Conservation (phyloP, 2,113 vertebrate genomes). For the Rhegmatorhina hoffmannsi region DNA sequence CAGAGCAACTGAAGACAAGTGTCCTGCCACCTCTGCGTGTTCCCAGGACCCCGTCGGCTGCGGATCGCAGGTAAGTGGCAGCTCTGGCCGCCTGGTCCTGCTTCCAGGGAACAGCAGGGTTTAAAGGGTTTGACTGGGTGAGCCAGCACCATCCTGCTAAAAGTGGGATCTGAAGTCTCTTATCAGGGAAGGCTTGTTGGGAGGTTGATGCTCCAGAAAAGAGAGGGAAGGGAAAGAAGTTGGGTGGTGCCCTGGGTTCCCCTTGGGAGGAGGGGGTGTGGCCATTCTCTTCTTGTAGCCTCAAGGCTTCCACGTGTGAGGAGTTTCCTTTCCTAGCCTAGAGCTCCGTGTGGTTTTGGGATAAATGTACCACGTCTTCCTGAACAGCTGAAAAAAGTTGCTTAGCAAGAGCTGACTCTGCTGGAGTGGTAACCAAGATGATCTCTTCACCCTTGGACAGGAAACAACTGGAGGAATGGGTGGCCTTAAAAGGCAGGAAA, state of each 20-base stretch:
- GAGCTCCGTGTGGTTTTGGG: not conserved
- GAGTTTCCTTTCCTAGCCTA: not conserved
- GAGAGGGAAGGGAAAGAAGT: not conserved
- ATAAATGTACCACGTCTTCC: not conserved
- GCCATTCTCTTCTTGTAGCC: not conserved
- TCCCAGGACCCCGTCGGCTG: not conserved
- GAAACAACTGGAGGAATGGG: constrained; percentile 88
- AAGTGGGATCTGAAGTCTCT: not conserved
- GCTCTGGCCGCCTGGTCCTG: rapidly evolving
- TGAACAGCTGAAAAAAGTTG: not conserved
- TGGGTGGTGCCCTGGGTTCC: not conserved
- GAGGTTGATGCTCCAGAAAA: not conserved
- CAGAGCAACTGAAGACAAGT: rapidly evolving
- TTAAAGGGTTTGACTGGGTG: not conserved
- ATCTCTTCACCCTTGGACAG: constrained; percentile 59
- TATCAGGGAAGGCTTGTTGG: rapidly evolving
- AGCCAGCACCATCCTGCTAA: not conserved
- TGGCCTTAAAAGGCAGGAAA: constrained; percentile 82
- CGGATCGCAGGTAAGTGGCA: constrained; percentile 67
- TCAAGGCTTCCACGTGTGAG: not conserved
- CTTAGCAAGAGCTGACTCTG: not conserved
- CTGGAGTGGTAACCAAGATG: not conserved
- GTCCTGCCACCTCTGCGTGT: not conserved
- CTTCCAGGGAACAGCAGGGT: not conserved
- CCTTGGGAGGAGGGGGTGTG: not conserved